phyloP scores from a whole-genome alignment of 2,797 vertebrate species.

The Dendrocincla fuliginosa region DNA sequence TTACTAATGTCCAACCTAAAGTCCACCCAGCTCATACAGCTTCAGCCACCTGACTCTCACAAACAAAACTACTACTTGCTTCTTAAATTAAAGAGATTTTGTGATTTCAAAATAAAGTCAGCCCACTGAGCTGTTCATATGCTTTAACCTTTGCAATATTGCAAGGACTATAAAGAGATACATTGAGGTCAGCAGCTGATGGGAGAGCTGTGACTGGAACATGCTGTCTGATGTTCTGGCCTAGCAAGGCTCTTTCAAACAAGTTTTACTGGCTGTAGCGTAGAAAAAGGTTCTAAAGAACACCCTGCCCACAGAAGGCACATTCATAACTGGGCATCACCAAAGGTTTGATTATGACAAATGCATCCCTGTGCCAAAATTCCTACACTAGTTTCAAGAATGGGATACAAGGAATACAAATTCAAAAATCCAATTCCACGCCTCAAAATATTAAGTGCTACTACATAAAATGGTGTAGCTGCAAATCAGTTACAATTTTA shows the following conservation, averaged over 20 bases:
- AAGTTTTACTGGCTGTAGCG: neutral
- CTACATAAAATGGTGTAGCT: neutral
- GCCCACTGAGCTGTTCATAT: neutral
- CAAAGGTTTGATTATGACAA: neutral
- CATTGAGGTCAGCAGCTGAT: neutral
- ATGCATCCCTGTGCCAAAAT: neutral
- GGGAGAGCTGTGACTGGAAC: neutral
- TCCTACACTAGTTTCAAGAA: neutral
- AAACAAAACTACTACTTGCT: neutral
- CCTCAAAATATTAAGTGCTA: neutral
- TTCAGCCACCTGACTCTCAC: neutral
- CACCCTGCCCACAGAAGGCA: neutral
- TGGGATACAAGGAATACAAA: neutral
- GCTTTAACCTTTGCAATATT: neutral
- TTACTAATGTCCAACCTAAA: neutral
- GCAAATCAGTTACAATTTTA: neutral
- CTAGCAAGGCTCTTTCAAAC: neutral
- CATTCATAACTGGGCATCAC: neutral
- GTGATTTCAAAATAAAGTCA: neutral
- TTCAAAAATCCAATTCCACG: neutral
- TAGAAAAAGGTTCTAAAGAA: neutral
- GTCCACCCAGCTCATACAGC: accelerated
- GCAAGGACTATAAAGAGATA: neutral
- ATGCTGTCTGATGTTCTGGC: neutral
- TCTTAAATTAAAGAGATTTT: neutral